Evolutionary conservation across 2,797 vertebrate genomes (phyloP).

Genomic region (Betta splendens): DNA sequence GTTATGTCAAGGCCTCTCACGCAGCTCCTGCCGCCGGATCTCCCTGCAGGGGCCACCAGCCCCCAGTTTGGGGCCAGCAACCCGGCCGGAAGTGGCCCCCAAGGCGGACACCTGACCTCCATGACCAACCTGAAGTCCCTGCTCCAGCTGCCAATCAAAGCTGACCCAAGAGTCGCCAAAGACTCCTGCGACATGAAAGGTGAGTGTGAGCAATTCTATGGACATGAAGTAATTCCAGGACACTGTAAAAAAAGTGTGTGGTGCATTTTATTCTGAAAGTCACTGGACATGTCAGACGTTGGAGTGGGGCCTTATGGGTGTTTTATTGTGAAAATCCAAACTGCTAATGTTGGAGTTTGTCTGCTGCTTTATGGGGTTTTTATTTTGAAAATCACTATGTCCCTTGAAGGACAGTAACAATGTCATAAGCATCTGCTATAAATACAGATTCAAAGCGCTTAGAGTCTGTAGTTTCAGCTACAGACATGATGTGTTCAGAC

Average conservation of each 20-base stretch:
- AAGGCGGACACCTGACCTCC: conserved; percentile 81
- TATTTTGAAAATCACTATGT: neutral
- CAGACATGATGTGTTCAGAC: no score
- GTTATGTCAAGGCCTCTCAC: conserved; percentile 84
- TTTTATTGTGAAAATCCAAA: no score
- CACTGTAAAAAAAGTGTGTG: no score
- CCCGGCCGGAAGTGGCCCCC: conserved; percentile 72
- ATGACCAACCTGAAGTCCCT: conserved; percentile 90
- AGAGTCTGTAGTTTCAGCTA: no score
- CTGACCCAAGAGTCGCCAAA: conserved; percentile 83
- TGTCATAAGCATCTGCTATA: no score
- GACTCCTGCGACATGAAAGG: conserved; percentile 87
- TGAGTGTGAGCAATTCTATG: conserved; percentile 49
- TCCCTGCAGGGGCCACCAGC: conserved; percentile 80
- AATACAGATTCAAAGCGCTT: no score
- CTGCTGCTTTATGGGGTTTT: neutral
- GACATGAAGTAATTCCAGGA: neutral
- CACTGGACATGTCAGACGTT: no score
- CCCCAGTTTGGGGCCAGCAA: conserved; percentile 79
- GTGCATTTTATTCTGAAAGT: no score
- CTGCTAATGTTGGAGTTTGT: neutral
- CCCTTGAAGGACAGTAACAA: no score
- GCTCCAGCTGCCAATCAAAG: conserved; percentile 91
- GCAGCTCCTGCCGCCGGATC: conserved; percentile 81
- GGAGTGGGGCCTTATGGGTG: no score